These are phyloP conservation scores for Neogobius melanostomus DNA, from an alignment of 2,113 vertebrate species.

Conservation along the genomic window DNA sequence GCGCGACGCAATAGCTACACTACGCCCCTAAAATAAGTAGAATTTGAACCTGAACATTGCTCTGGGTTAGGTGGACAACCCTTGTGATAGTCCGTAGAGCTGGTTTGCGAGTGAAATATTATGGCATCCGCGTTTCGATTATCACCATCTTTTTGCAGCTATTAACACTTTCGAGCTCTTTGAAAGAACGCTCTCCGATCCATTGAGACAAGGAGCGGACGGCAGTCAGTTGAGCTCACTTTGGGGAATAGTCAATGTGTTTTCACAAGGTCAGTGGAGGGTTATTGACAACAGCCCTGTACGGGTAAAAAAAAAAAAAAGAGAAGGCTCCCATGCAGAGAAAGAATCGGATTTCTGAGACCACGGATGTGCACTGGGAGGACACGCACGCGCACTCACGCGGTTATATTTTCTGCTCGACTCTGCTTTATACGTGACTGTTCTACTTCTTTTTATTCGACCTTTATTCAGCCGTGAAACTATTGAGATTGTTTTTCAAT, in stretches of 20 bases:
- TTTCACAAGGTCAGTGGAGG: conserved; percentile 72
- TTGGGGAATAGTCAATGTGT: conserved; percentile 59
- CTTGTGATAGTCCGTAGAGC: conserved; percentile 10
- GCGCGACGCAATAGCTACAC: conserved; percentile 1
- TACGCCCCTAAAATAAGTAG: background rate
- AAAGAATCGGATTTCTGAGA: conserved; percentile 42
- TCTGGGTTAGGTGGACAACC: background rate
- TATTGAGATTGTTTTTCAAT: too few species aligned
- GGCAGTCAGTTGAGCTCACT: conserved; percentile 51
- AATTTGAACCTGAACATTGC: background rate
- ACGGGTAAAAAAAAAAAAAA: conserved; percentile 9
- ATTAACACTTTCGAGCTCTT: conserved; percentile 36
- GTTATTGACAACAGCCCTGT: conserved; percentile 55
- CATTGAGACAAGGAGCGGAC: conserved; percentile 37
- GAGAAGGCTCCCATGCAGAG: conserved; percentile 14
- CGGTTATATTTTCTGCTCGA: background rate
- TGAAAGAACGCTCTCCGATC: conserved; percentile 37
- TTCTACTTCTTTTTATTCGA: too few species aligned
- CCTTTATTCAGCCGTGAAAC: too few species aligned
- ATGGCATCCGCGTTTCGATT: conserved; percentile 4
- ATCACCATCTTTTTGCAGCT: background rate
- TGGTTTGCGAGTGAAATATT: conserved; percentile 10
- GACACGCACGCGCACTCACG: background rate
- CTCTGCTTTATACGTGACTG: background rate
- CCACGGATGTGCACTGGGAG: conserved; percentile 16